phyloP scores from a whole-genome alignment of 2,888 invertebrate species.

The Hyppa rectilinea region DNA sequence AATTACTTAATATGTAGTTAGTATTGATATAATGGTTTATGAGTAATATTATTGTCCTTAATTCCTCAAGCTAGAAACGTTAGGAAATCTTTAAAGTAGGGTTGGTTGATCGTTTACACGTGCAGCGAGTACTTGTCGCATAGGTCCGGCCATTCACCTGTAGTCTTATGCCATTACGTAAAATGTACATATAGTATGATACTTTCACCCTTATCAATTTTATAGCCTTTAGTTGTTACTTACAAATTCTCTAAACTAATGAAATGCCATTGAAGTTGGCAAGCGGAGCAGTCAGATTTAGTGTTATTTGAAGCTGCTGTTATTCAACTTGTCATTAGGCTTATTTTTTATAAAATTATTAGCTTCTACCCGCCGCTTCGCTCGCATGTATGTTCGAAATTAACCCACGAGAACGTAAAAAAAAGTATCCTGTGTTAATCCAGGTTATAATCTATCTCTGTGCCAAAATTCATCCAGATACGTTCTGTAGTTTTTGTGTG shows the following conservation, averaged over 20 bases:
- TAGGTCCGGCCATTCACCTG: slow-evolving; percentile 56
- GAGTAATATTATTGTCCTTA: slow-evolving; percentile 1
- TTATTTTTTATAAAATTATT: neutral
- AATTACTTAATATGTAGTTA: neutral
- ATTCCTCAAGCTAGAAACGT: slow-evolving; percentile 28
- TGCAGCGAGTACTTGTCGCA: slow-evolving; percentile 57
- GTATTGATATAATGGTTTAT: slow-evolving; percentile 8
- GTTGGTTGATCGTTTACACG: slow-evolving; percentile 54
- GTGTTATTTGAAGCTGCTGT: neutral
- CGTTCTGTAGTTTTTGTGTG: no score
- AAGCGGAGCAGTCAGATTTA: neutral
- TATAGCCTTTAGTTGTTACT: neutral
- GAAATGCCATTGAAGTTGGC: neutral
- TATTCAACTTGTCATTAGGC: neutral
- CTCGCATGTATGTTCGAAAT: no score
- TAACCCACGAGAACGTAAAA: no score
- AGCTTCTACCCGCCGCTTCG: no score
- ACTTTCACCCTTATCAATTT: slow-evolving; percentile 15
- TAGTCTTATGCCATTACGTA: slow-evolving; percentile 36
- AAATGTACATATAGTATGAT: slow-evolving; percentile 21
- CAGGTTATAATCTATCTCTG: no score
- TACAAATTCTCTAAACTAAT: slow-evolving; percentile 12
- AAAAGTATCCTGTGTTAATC: no score
- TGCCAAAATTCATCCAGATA: no score
- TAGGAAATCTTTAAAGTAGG: slow-evolving; percentile 33